These are phyloP conservation scores for Coelopa pilipes DNA, from an alignment of 2,888 invertebrate genomes.

Conservation along the genomic window DNA sequence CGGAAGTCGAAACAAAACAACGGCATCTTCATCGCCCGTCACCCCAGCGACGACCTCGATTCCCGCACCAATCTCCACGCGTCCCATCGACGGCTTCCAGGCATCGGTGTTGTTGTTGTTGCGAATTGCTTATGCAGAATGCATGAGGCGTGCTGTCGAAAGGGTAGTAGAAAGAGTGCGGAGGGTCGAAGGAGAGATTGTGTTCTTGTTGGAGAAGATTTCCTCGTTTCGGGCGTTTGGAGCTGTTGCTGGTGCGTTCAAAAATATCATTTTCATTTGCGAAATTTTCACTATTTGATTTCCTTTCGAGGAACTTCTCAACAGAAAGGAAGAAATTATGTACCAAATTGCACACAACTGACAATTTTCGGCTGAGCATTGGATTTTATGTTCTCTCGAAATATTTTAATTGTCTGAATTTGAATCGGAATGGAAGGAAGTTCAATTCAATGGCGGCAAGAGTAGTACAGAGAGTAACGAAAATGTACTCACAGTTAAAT, in stretches of 20 bases:
- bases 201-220: neutral
- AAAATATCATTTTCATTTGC: conserved; percentile 57
- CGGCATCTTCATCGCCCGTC: neutral
- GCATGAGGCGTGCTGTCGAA: neutral
- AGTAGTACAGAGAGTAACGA: too few relatives aligned
- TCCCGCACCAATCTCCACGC: neutral
- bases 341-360: neutral
- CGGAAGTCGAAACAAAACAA: conserved; percentile 23
- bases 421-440: too few relatives aligned
- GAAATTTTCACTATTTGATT: conserved; percentile 44
- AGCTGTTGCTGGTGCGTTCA: too few relatives aligned
- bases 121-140: too few relatives aligned
- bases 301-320: neutral
- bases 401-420: too few relatives aligned
- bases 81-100: too few relatives aligned
- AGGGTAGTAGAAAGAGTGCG: neutral
- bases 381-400: neutral
- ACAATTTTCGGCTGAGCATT: conserved; percentile 1
- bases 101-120: too few relatives aligned
- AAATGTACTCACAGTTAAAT: too few relatives aligned
- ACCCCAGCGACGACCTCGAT: neutral
- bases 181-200: neutral
- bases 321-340: neutral
- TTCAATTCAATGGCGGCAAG: too few relatives aligned
- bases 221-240: conserved; percentile 7